Conservation (phyloP, 2,888 invertebrate species). For the Omphaloscelis lunosa region DNA sequence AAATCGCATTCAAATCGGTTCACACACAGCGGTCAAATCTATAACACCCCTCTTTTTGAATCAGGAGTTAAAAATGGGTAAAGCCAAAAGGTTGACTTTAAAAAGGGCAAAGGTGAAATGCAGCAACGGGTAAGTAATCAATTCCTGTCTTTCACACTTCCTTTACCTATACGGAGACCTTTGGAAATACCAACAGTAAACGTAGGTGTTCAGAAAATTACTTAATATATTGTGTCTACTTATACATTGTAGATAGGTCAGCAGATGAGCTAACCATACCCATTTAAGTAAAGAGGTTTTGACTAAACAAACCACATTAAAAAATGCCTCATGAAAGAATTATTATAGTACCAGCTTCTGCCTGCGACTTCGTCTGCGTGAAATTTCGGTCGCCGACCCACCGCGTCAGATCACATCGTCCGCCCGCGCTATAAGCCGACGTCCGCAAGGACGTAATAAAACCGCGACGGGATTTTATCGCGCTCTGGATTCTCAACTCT, state of each 20-base stretch:
- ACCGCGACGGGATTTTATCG: no score
- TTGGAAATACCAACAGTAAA: conserved; percentile 27
- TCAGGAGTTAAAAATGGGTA: neutral
- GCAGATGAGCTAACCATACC: neutral
- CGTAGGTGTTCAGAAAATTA: neutral
- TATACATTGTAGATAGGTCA: neutral
- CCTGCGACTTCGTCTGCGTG: no score
- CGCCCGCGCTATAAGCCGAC: no score
- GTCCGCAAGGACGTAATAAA: no score
- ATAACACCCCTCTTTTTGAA: no score
- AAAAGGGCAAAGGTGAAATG: conserved; percentile 15
- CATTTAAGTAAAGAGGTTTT: neutral
- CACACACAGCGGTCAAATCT: no score
- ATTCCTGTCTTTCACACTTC: conserved; percentile 19
- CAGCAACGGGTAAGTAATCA: conserved; percentile 21
- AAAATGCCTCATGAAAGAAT: neutral
- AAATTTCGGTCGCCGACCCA: no score
- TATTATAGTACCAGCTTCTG: no score
- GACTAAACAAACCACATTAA: neutral
- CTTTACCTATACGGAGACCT: conserved; percentile 15
- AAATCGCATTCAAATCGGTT: no score
- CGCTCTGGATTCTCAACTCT: no score
- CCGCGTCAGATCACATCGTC: no score
- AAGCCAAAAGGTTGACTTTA: neutral
- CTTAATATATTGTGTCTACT: neutral